Conservation (phyloP, 1,140 invertebrate genomes). For the Gyrodactylus salaris region DNA sequence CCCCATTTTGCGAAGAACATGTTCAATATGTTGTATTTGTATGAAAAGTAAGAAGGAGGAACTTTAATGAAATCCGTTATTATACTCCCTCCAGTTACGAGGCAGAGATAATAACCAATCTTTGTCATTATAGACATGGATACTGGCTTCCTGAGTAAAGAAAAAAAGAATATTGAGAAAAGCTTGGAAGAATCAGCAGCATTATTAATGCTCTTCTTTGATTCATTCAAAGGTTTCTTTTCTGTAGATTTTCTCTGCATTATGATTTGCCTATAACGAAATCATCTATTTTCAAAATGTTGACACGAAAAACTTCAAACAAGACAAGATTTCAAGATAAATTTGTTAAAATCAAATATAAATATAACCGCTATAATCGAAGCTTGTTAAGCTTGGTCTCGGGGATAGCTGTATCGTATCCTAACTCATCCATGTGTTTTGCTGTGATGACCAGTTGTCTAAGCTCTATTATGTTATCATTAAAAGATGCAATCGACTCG, state of each 20-base stretch:
- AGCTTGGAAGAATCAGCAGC: background rate
- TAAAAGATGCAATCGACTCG: background rate
- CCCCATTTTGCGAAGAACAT: constrained; percentile 65
- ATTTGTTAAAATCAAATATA: background rate
- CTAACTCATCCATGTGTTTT: background rate
- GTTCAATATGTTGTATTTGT: constrained; percentile 55
- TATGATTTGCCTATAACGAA: background rate
- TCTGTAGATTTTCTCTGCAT: background rate
- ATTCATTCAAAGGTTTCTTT: background rate
- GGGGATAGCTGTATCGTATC: background rate
- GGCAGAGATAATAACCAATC: constrained; percentile 41
- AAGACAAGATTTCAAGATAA: too few relatives aligned
- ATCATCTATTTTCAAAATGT: too few relatives aligned
- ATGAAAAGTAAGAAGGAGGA: constrained; percentile 46
- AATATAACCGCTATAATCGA: background rate
- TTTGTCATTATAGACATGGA: constrained; percentile 50
- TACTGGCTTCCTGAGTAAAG: constrained; percentile 30
- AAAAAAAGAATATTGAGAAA: background rate
- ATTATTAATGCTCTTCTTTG: background rate
- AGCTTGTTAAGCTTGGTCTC: background rate
- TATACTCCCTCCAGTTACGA: constrained; percentile 44
- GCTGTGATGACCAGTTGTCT: background rate
- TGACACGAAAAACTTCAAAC: too few relatives aligned
- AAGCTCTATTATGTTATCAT: background rate
- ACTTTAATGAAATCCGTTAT: constrained; percentile 38